These are phyloP conservation scores for Edolisoma coerulescens DNA, from an alignment of 2,113 vertebrate species.

Conservation along the genomic window DNA sequence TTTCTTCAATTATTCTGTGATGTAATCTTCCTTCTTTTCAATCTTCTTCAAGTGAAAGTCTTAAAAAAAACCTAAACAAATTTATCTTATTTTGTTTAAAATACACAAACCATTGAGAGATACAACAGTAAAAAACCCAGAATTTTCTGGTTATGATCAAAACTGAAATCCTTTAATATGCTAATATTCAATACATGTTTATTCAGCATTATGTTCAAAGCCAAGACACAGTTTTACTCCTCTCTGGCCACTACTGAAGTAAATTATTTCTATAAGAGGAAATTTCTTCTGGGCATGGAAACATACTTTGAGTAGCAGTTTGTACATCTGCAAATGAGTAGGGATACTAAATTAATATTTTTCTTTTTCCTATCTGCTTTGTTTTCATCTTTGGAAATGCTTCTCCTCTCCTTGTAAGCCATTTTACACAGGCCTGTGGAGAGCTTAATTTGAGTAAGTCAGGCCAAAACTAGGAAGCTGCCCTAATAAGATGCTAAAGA, in stretches of 20 bases:
- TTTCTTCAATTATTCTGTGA: not conserved
- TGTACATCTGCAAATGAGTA: not conserved
- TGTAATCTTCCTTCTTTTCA: not conserved
- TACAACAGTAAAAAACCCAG: rapidly evolving
- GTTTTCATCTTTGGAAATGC: not conserved
- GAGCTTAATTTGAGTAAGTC: not conserved
- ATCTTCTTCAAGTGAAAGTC: not conserved
- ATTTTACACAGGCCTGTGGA: not conserved
- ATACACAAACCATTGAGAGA: not conserved
- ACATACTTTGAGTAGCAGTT: not conserved
- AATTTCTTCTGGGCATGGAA: not conserved
- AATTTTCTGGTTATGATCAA: not conserved
- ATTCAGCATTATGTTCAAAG: not conserved
- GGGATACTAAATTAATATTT: not conserved
- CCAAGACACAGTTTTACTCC: not conserved
- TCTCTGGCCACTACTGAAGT: not conserved
- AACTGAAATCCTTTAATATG: not conserved
- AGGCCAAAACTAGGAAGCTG: not conserved
- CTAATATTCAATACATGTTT: not conserved
- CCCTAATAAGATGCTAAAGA: not conserved
- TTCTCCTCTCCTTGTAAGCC: not conserved
- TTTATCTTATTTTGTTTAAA: not conserved
- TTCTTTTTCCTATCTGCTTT: not conserved
- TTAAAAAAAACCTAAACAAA: not conserved
- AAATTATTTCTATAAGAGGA: not conserved